Conservation (phyloP, 1,140 invertebrate species). For the Colletes latitarsis region DNA sequence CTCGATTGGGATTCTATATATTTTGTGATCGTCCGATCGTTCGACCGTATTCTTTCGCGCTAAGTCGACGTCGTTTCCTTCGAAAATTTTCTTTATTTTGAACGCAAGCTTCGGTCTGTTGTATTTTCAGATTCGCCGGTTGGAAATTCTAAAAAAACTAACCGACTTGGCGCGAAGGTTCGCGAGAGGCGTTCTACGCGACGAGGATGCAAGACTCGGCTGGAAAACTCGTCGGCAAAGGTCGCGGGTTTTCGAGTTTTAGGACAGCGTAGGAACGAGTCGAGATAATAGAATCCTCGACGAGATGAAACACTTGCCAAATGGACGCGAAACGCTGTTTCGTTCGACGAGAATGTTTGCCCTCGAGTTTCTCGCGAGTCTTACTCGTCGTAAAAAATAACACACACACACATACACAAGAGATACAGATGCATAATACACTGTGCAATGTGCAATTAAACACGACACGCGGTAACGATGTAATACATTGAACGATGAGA, state of each 20-base stretch:
- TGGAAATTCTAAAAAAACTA: neutral
- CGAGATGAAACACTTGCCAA: neutral
- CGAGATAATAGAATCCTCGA: neutral
- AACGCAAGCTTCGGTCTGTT: too few species aligned
- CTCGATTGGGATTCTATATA: conserved; percentile 33
- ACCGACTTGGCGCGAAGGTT: neutral
- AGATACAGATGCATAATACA: neutral
- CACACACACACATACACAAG: neutral
- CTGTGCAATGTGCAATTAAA: conserved; percentile 4
- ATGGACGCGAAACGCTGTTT: neutral
- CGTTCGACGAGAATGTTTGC: neutral
- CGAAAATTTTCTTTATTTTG: too few species aligned
- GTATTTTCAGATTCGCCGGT: too few species aligned
- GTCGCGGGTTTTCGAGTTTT: too few species aligned
- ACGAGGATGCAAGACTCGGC: neutral
- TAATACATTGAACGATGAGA: conserved; percentile 8
- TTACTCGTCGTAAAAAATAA: conserved; percentile 19
- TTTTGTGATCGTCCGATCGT: conserved; percentile 50
- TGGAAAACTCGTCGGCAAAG: neutral
- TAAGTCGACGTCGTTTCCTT: too few species aligned
- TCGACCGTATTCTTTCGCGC: neutral
- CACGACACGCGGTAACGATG: neutral
- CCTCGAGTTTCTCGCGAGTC: neutral
- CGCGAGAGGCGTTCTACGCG: conserved; percentile 4
- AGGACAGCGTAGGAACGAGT: neutral